phyloP scores from a whole-genome alignment of 2,113 vertebrate species.

The Chunga burmeisteri region DNA sequence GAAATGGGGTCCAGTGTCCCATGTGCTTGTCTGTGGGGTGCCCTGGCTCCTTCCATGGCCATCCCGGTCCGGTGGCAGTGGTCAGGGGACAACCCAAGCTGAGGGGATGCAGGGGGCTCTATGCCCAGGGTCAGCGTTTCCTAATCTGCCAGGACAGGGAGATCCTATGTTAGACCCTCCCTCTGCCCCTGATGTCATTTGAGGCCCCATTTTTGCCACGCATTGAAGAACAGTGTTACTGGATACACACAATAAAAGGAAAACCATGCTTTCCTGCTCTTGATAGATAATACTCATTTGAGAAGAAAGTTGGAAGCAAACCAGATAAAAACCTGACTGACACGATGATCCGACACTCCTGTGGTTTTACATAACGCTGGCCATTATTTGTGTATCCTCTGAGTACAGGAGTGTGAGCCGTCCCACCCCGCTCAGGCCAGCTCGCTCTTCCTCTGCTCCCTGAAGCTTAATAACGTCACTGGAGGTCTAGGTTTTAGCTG shows the following conservation, averaged over 20 bases:
- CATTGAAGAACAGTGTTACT: neutral
- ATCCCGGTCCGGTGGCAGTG: neutral
- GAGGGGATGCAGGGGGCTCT: neutral
- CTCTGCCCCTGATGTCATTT: neutral
- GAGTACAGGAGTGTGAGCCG: neutral
- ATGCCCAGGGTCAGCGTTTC: neutral
- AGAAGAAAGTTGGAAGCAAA: constrained; percentile 52
- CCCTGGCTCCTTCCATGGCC: neutral
- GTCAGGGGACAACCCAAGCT: rapidly evolving
- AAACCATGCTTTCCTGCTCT: neutral
- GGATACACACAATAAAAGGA: constrained; percentile 51
- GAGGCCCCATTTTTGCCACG: neutral
- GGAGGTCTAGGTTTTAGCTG: neutral
- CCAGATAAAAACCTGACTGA: neutral
- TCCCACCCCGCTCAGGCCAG: neutral
- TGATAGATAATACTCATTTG: neutral
- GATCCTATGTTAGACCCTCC: rapidly evolving
- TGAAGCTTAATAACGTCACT: neutral
- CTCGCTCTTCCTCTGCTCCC: neutral
- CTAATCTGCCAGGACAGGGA: neutral
- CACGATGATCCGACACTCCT: neutral
- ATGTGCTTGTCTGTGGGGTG: rapidly evolving
- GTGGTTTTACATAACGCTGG: neutral
- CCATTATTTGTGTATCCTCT: neutral
- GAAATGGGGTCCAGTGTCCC: neutral